A percentile compares a stretch with the other conserved stretches of the same genome.
phyloP scores from a whole-genome alignment of 2,888 invertebrate species.

The Campoplex nolae region DNA sequence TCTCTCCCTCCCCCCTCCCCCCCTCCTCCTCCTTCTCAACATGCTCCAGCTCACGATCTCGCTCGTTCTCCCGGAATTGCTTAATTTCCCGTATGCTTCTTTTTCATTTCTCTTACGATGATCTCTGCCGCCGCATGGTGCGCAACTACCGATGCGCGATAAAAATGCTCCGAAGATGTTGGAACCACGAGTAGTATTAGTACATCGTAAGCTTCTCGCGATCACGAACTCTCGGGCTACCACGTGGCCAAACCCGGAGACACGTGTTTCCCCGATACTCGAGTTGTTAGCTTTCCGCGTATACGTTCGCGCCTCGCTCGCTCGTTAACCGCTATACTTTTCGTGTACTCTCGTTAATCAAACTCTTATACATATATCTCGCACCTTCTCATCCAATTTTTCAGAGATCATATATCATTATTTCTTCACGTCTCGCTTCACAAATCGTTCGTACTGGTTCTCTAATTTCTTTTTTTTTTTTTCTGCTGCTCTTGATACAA shows the following conservation, averaged over 20 bases:
- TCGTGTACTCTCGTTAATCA: not conserved
- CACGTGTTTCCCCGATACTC: slow-evolving; percentile 46
- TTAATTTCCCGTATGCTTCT: slow-evolving; percentile 27
- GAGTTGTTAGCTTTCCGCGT: not conserved
- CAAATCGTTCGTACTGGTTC: not conserved
- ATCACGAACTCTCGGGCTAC: slow-evolving; percentile 18
- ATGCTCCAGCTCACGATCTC: not conserved
- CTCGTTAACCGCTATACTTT: not conserved
- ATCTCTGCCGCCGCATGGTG: slow-evolving; percentile 24
- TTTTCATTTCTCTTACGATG: slow-evolving; percentile 2
- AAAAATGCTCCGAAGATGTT: not conserved
- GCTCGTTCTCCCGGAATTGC: slow-evolving; percentile 6
- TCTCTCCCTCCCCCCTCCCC: not conserved
- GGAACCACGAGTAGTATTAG: slow-evolving; percentile 21
- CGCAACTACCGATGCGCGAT: not conserved
- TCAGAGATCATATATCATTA: not conserved
- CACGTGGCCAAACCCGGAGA: slow-evolving; percentile 52
- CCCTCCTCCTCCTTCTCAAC: no score
- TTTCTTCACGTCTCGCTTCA: not conserved
- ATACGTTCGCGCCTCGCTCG: not conserved
- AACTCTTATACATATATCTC: no score
- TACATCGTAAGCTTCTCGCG: slow-evolving; percentile 26
- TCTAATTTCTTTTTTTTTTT: not conserved
- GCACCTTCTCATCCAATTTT: not conserved
- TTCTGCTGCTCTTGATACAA: no score